Evolutionary conservation across 2,888 invertebrate genomes (phyloP), one percentile per base, ranked within the genome.

Genomic region (Linnaemya vulpina): DNA sequence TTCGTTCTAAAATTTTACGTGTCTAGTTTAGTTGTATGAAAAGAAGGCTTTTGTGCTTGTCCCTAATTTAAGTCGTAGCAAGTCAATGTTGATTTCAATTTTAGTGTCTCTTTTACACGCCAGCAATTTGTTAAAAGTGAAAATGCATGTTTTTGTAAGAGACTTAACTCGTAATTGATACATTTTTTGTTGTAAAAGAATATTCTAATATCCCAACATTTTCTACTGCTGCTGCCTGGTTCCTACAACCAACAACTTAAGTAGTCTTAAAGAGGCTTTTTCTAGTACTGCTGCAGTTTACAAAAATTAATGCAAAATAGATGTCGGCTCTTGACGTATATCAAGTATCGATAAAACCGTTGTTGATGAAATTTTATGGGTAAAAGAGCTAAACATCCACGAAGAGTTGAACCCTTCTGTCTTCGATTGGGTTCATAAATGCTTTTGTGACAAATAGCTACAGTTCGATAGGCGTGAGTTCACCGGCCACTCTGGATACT

Each of bases 11-110:
- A 17, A 71, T 15, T 49, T 30, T 75, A 38, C 55, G 40, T 84
- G 75, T 76, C 20, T 46, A 67, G 63, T 17, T 35, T 80, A 67
- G 75, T 53, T 53, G 17, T 40, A n/a, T 38, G 4, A 49, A 43
- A n/a, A 63, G 20, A 49, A 73, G 63, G 85, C 85, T 85, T 85
- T 62, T 85, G 85, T 85, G 71, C 65, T 62, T 76, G 85, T 85
- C 82, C 40, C 9, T 20, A 7, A 20, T 46, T 20, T 77, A 10
- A 40, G 22, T 13, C 20, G 51, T 15, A 68, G 13, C 15, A 58
- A 55, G 20, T 55, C 20, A 51, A 1, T 73, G 25, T 55, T 49
- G 15, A 17, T 49, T 3, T 83, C 3, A 67, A 60, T 62, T 11
- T 3, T 15, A 15, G 7, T 77, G 55, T 79, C 43, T 70, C 13